These are phyloP conservation scores for Rhinophrynus dorsalis DNA, from an alignment of 2,797 vertebrate species.

Conservation along the genomic window DNA sequence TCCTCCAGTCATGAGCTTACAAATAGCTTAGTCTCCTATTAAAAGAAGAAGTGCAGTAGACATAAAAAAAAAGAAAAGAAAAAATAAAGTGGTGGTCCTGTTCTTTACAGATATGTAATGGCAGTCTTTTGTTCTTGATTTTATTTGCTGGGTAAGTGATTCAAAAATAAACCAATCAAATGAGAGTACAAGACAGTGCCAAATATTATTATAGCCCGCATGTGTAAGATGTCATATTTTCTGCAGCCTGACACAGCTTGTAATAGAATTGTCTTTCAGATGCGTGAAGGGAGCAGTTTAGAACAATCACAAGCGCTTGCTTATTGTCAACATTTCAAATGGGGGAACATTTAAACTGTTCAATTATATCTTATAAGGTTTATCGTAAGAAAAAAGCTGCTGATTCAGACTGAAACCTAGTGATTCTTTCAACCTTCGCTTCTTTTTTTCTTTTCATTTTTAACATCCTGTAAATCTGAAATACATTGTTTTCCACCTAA, in stretches of 20 bases:
- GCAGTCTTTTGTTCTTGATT: background rate
- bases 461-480: too few relatives aligned
- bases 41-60: too few relatives aligned
- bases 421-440: constrained; percentile 15
- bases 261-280: constrained; percentile 50
- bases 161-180: constrained; percentile 46
- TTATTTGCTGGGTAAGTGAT: constrained; percentile 19
- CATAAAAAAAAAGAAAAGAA: too few relatives aligned
- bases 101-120: too few relatives aligned
- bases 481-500: too few relatives aligned
- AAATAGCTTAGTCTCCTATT: too few relatives aligned
- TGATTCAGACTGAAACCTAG: constrained; percentile 30
- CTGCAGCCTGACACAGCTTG: constrained; percentile 46
- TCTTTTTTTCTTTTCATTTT: background rate
- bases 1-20: too few relatives aligned
- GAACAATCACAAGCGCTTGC: constrained; percentile 45
- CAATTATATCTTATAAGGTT: constrained; percentile 45
- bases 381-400: constrained; percentile 35
- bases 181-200: constrained; percentile 34
- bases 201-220: constrained; percentile 47
- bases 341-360: constrained; percentile 32
- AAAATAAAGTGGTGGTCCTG: too few relatives aligned
- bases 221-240: constrained; percentile 48
- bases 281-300: constrained; percentile 47
- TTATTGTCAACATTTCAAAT: constrained; percentile 51